Base-by-base conservation (phyloP, 2,113 vertebrate genomes). In the Chloropsis cyanopogon region DNA sequence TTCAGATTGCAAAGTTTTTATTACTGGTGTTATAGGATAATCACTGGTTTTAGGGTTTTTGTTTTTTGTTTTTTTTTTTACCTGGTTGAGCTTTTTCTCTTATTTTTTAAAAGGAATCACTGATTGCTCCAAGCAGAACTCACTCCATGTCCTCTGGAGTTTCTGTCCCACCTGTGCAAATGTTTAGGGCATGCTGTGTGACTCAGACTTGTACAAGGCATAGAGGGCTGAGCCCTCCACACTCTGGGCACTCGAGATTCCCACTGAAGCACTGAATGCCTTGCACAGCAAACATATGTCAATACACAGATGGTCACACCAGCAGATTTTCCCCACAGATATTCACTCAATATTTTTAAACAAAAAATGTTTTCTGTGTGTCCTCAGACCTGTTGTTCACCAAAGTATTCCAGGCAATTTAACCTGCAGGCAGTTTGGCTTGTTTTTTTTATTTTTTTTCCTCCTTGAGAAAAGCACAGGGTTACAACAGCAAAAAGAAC, bases 321-420 rank as follows among this genome's bases (percentile, higher is more conserved):
- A 92, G 64, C 82, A 94, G 72, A 68, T 44, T 63, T 95, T 95
- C 96, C 92, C 94, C 93, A 78, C 87, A 93, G 79, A 91, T 31
- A 8, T 37, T 77, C 15, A 6, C 60, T 92, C 3, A 8, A 22
- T 93, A 81, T 83, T 92, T 96, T 90, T 28, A 90, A 93, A 56
- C 29, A 86, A 91, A 85, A 95, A 85, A 11, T 28, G 13, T 70
- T 86, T 92, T 92, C 75, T 33, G 39, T 70, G 90, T 91, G 75
- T 86, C 72, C 82, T 80, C 85, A 75, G 79, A 91, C 79, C 83
- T 68, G 86, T 86, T 95, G 59, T 80, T 96, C 82, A 73, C 60
- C 50, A 63, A 88, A 90, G 11, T 83, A 88, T 95, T 95, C 82
- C 92, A 90, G 82, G 68, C 79, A 94, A 93, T 97, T 95, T 94